Conservation (phyloP, 2,113 vertebrate genomes). For the Axis porcinus region DNA sequence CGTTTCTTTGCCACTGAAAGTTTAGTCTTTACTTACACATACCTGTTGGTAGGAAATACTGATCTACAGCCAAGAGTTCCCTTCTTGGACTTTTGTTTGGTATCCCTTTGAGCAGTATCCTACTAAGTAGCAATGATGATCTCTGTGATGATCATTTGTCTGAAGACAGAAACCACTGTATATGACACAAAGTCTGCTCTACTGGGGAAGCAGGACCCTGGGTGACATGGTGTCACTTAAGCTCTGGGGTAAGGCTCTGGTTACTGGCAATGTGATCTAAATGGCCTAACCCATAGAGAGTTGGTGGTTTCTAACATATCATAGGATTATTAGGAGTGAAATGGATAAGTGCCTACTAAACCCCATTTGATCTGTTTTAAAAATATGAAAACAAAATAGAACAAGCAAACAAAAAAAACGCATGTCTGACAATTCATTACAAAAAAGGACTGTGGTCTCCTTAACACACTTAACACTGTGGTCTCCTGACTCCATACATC, state of each 20-base stretch:
- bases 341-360: neutral
- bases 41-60: neutral
- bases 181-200: neutral
- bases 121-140: neutral
- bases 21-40: neutral
- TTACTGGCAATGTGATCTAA: neutral
- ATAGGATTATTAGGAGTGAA: neutral
- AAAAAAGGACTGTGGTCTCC: neutral
- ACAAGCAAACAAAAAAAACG: neutral
- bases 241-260: neutral
- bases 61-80: neutral
- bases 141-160: neutral
- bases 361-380: neutral
- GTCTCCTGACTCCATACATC: neutral
- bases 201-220: neutral
- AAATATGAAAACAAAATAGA: neutral
- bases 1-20: neutral
- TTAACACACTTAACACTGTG: neutral
- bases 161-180: neutral
- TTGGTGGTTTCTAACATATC: neutral
- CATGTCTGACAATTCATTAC: neutral
- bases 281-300: neutral
- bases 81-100: neutral
- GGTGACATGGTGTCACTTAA: neutral
- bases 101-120: neutral